These are phyloP conservation scores for Setipinna tenuifilis DNA, from an alignment of 2,797 vertebrate genomes.

Conservation along the genomic window DNA sequence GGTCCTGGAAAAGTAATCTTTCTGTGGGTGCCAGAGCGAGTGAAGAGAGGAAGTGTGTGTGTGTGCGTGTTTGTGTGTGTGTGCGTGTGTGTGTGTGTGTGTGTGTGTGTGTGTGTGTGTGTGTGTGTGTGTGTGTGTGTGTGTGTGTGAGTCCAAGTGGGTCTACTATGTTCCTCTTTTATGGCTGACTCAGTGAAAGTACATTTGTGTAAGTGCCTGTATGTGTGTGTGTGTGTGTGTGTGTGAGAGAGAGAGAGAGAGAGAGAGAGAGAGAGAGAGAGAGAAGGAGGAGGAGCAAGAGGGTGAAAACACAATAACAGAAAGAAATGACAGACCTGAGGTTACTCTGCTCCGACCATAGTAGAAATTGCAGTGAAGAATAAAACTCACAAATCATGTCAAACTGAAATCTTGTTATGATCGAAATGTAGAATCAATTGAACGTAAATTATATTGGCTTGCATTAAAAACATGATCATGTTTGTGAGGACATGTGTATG, in stretches of 20 bases:
- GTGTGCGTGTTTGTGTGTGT: background rate
- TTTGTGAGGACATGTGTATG: background rate
- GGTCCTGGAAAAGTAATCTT: background rate
- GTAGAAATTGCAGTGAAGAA: too few species aligned
- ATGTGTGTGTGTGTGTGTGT: background rate
- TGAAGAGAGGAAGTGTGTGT: background rate
- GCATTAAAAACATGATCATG: background rate
- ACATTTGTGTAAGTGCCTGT: background rate
- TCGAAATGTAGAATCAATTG: background rate
- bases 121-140: conserved; percentile 20
- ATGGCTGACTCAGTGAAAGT: too few species aligned
- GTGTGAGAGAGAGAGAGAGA: background rate
- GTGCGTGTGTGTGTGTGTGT: conserved; percentile 4
- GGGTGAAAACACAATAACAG: background rate
- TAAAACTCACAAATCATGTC: too few species aligned
- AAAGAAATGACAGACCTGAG: background rate
- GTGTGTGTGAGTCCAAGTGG: background rate
- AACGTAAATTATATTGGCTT: background rate
- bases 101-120: background rate
- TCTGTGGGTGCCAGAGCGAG: background rate
- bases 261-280: background rate
- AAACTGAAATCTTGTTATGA: too few species aligned
- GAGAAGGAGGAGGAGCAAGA: background rate
- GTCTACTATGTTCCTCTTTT: too few species aligned
- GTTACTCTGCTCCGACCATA: background rate